phyloP scores from a whole-genome alignment of 2,797 vertebrate genomes.

The Sebastolobus altivelis region DNA sequence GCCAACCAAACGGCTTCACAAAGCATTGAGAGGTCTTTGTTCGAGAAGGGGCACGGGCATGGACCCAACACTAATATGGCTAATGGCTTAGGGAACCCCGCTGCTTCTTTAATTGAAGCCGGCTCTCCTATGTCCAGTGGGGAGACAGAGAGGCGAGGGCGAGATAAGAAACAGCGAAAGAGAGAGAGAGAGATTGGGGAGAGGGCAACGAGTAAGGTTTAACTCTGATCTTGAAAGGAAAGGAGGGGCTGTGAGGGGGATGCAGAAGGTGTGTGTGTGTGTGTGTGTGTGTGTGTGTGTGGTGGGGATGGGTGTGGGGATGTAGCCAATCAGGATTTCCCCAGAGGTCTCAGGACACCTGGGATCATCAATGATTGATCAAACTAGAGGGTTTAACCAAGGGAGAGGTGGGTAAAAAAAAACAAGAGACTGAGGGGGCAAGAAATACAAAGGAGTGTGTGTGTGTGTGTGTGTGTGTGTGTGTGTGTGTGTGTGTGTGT shows the following conservation, averaged over 20 bases:
- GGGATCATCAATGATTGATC: constrained; percentile 87
- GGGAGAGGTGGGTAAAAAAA: constrained; percentile 43
- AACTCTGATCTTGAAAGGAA: constrained; percentile 67
- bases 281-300: constrained; percentile 15
- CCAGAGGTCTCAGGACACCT: constrained; percentile 81
- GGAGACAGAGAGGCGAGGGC: constrained; percentile 39
- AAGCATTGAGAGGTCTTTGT: constrained; percentile 75
- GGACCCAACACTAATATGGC: constrained; percentile 80
- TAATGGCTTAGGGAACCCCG: constrained; percentile 84
- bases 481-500: constrained; percentile 5
- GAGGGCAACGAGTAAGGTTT: constrained; percentile 50
- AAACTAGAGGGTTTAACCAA: constrained; percentile 72
- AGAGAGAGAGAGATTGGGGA: constrained; percentile 42
- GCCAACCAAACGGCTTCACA: constrained; percentile 57
- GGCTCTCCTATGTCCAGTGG: constrained; percentile 70
- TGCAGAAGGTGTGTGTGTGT: constrained; percentile 46
- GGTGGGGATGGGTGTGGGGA: constrained; percentile 11
- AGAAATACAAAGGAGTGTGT: constrained; percentile 45
- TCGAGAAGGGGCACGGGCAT: constrained; percentile 64
- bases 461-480: constrained; percentile 3
- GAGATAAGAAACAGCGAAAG: constrained; percentile 68
- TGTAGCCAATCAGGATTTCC: constrained; percentile 69
- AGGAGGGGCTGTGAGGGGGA: constrained; percentile 41
- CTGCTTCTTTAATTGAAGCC: constrained; percentile 84
- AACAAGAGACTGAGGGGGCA: neutral